Evolutionary conservation across 2,113 vertebrate genomes (phyloP).

Genomic region (Dipodomys ordii): DNA sequence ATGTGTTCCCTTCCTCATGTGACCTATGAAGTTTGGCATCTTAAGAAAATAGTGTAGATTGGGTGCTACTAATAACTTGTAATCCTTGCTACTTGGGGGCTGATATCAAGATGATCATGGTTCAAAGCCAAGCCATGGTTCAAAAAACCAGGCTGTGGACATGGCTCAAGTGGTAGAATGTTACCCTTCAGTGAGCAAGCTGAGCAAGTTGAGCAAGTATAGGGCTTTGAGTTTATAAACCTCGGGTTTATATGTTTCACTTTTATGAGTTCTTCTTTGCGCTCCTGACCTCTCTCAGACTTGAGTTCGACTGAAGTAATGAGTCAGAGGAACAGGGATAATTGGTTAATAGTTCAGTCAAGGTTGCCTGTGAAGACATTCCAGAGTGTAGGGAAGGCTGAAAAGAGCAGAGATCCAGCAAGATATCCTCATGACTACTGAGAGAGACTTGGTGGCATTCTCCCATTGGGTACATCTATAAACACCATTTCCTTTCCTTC

Average conservation of each 20-base stretch:
- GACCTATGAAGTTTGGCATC: neutral
- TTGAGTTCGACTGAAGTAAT: neutral
- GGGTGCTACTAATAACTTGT: neutral
- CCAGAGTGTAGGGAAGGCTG: neutral
- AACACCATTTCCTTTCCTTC: neutral
- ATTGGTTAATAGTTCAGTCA: neutral
- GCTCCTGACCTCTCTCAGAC: neutral
- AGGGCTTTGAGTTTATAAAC: too few species aligned
- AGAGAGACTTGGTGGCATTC: neutral
- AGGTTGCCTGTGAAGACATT: neutral
- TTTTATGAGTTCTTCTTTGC: neutral
- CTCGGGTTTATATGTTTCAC: neutral
- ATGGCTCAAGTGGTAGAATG: too few species aligned
- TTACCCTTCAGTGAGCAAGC: too few species aligned
- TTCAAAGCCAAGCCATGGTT: too few species aligned
- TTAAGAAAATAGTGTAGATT: neutral
- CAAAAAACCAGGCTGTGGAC: too few species aligned
- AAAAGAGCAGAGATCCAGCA: neutral
- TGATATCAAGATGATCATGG: too few species aligned
- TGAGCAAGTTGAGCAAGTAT: too few species aligned
- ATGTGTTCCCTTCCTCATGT: neutral
- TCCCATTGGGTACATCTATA: fast-evolving
- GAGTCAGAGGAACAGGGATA: neutral
- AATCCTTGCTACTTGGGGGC: neutral
- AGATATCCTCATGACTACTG: neutral